phyloP scores from a whole-genome alignment of 2,888 invertebrate species.

The Bedellia somnulentella region DNA sequence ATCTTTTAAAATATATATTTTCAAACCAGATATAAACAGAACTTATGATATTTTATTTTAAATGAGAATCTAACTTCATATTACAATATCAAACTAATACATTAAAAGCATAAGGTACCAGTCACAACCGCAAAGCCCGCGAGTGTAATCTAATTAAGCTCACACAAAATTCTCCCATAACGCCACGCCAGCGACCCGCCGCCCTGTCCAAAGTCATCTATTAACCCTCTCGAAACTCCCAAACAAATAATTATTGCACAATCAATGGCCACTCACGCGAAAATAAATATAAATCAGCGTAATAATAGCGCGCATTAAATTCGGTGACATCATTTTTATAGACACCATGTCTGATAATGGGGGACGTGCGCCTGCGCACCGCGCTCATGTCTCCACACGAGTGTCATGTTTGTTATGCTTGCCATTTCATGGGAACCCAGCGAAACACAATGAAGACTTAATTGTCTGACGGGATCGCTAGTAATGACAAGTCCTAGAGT shows the following conservation, averaged over 20 bases:
- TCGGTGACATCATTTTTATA: conserved; percentile 31
- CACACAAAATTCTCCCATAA: too few relatives aligned
- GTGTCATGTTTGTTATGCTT: conserved; percentile 19
- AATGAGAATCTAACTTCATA: too few relatives aligned
- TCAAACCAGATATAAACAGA: too few relatives aligned
- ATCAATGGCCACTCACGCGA: conserved; percentile 41
- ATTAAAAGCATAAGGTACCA: too few relatives aligned
- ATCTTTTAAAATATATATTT: too few relatives aligned
- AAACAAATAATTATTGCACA: conserved; percentile 56
- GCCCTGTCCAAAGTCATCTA: too few relatives aligned
- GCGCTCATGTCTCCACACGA: conserved; percentile 24
- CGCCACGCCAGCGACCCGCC: too few relatives aligned
- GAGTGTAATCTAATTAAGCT: too few relatives aligned
- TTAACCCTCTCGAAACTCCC: conserved; percentile 15
- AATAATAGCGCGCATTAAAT: conserved; percentile 30
- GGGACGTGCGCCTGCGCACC: conserved; percentile 24
- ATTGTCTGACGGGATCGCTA: conserved; percentile 52
- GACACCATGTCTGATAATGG: conserved; percentile 29
- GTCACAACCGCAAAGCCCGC: too few relatives aligned
- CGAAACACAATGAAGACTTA: conserved; percentile 44
- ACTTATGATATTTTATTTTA: too few relatives aligned
- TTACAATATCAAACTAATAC: too few relatives aligned
- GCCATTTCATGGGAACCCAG: conserved; percentile 52
- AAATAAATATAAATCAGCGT: conserved; percentile 37
- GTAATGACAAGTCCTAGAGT: conserved; percentile 36